Evolutionary conservation across 2,888 invertebrate species (phyloP).

Genomic region (Macrophya annulata): DNA sequence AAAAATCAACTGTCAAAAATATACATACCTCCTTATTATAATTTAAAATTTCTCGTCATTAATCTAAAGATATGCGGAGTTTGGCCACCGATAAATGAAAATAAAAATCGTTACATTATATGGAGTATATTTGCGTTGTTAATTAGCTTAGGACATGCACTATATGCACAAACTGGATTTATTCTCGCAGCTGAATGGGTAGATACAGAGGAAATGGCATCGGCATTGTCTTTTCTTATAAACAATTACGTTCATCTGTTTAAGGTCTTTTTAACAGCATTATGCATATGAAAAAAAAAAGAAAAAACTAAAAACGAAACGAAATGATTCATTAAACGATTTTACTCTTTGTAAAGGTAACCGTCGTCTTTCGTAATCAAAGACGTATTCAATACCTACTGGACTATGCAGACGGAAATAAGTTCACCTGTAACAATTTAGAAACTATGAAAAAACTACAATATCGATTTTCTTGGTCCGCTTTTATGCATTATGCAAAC

Average conservation of each 20-base stretch:
- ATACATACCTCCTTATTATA: background rate
- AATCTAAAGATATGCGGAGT: conserved; percentile 5
- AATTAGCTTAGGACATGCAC: background rate
- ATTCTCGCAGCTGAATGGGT: background rate
- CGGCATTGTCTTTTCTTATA: conserved; percentile 19
- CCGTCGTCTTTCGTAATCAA: conserved; percentile 8
- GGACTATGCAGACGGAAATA: conserved; percentile 4
- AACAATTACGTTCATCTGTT: conserved; percentile 32
- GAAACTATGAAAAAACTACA: background rate
- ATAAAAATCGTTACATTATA: background rate
- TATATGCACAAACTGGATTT: conserved; percentile 37
- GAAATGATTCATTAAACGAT: too few relatives aligned
- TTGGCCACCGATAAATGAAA: conserved; percentile 16
- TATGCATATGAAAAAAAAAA: background rate
- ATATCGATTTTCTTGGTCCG: background rate
- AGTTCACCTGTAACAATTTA: background rate
- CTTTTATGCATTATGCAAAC: conserved; percentile 23
- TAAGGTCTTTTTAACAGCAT: conserved; percentile 2
- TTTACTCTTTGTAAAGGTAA: background rate
- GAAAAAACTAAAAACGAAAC: background rate
- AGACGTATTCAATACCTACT: conserved; percentile 32
- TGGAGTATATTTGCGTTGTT: conserved; percentile 12
- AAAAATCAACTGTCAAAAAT: background rate
- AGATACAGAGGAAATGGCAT: conserved; percentile 30
- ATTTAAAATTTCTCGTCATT: conserved; percentile 13